Conservation (phyloP, 1,140 invertebrate species). For the Ylistrum balloti region DNA sequence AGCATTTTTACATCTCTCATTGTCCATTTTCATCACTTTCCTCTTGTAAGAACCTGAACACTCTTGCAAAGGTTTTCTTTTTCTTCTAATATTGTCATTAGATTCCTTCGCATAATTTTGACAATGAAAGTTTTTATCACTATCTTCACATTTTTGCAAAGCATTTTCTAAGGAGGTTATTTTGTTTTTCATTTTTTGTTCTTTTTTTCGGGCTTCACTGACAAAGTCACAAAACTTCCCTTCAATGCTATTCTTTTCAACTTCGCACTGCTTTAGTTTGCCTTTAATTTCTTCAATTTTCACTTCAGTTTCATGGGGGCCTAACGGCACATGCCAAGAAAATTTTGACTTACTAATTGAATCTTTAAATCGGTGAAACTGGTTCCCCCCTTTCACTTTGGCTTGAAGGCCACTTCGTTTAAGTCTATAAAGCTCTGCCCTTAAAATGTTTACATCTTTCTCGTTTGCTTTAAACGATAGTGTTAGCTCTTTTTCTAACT, state of each 20-base stretch:
- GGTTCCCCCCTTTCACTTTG: neutral
- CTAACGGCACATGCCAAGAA: neutral
- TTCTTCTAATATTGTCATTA: neutral
- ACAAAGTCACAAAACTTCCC: slow-evolving; percentile 20
- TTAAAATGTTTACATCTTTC: neutral
- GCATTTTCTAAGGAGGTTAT: neutral
- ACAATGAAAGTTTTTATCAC: neutral
- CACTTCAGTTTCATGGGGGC: slow-evolving; percentile 14
- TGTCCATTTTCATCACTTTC: neutral
- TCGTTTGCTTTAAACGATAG: neutral
- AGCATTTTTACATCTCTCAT: neutral
- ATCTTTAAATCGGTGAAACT: neutral
- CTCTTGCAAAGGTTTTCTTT: neutral
- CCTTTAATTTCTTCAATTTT: neutral
- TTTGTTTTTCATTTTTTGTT: neutral
- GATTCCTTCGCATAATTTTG: neutral
- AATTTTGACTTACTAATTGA: neutral
- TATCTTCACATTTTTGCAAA: neutral
- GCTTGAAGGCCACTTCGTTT: neutral
- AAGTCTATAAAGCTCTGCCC: neutral
- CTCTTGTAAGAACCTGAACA: neutral
- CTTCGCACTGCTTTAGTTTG: neutral
- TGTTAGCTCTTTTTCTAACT: neutral
- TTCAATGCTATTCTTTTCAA: neutral
- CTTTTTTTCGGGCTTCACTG: neutral